These are phyloP conservation scores for Aplocera efformata DNA, from an alignment of 2,888 invertebrate genomes.

Conservation along the genomic window DNA sequence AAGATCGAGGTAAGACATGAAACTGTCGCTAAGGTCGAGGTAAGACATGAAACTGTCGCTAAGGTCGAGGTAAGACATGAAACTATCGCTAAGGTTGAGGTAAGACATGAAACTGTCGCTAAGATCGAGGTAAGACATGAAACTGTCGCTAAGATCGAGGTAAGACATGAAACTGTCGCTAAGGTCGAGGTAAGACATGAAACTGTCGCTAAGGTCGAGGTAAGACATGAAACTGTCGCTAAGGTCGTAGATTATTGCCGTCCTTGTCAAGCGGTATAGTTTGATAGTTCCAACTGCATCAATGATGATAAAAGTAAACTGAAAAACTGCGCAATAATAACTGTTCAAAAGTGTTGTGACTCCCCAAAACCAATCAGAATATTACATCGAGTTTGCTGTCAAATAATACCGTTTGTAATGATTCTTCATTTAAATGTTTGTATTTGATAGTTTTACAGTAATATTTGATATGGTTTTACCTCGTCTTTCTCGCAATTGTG, in stretches of 20 bases:
- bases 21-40: slow-evolving; percentile 34
- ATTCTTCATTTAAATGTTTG: too few relatives aligned
- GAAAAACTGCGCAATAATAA: slow-evolving; percentile 46
- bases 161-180: slow-evolving; percentile 31
- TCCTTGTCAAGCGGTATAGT: too few relatives aligned
- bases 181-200: slow-evolving; percentile 45
- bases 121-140: slow-evolving; percentile 44
- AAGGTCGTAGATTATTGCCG: too few relatives aligned
- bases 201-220: slow-evolving; percentile 34
- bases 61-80: slow-evolving; percentile 45
- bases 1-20: slow-evolving; percentile 45
- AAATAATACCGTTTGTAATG: slow-evolving; percentile 31
- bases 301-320: slow-evolving; percentile 59
- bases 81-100: slow-evolving; percentile 34
- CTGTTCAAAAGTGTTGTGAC: slow-evolving; percentile 36
- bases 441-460: slow-evolving; percentile 15
- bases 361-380: slow-evolving; percentile 4
- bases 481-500: slow-evolving; percentile 32
- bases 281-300: slow-evolving; percentile 11
- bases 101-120: slow-evolving; percentile 26
- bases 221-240: slow-evolving; percentile 26
- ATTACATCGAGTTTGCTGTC: neutral
- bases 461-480: slow-evolving; percentile 13
- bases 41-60: slow-evolving; percentile 26
- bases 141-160: slow-evolving; percentile 36